phyloP scores from a whole-genome alignment of 2,888 invertebrate genomes.

The Hypselothyrea guttata region DNA sequence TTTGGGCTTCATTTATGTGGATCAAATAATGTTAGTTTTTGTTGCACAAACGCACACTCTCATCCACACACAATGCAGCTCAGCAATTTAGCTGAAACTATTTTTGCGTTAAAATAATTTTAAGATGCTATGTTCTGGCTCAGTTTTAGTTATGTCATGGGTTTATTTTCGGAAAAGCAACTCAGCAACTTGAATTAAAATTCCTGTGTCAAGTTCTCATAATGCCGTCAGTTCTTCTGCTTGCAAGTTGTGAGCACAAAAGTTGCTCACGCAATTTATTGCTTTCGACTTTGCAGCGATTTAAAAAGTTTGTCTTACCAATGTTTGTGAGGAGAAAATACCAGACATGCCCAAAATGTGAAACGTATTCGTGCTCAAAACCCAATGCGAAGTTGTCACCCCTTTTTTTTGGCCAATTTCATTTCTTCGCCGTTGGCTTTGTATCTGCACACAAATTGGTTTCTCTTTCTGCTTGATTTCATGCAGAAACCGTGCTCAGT shows the following conservation, averaged over 20 bases:
- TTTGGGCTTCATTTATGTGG: constrained; percentile 67
- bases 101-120: constrained; percentile 67
- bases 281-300: constrained; percentile 48
- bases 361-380: not conserved
- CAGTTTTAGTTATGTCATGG: constrained; percentile 47
- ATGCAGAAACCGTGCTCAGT: constrained; percentile 66
- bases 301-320: constrained; percentile 58
- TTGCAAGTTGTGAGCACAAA: constrained; percentile 9
- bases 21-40: constrained; percentile 60
- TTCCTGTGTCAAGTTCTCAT: constrained; percentile 39
- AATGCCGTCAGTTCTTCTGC: not conserved
- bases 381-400: constrained; percentile 16
- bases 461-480: constrained; percentile 73
- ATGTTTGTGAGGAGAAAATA: constrained; percentile 19
- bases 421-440: constrained; percentile 48
- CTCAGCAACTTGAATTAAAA: constrained; percentile 44
- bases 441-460: constrained; percentile 69
- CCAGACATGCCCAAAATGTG: not conserved
- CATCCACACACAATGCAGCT: too few relatives aligned
- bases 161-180: constrained; percentile 10
- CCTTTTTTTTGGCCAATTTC: constrained; percentile 66
- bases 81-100: constrained; percentile 41
- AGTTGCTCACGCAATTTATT: constrained; percentile 58
- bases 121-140: constrained; percentile 39
- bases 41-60: constrained; percentile 33